These are phyloP conservation scores for Protodeltote pygarga DNA, from an alignment of 2,888 invertebrate species.

Conservation along the genomic window DNA sequence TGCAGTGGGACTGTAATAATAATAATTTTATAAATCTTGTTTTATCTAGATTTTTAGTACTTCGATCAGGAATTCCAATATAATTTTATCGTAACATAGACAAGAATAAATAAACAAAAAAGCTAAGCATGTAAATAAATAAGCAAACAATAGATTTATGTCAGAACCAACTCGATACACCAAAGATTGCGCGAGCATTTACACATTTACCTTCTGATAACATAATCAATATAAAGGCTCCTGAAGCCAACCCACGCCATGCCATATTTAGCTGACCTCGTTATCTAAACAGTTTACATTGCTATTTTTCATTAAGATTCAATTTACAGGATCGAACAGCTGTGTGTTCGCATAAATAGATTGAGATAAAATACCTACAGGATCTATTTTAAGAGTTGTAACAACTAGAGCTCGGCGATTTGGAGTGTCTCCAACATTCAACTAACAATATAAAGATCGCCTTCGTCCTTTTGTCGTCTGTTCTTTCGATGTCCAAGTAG, in stretches of 20 bases:
- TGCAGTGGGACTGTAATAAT: no score
- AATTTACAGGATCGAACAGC: conserved; percentile 61
- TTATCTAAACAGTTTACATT: conserved; percentile 11
- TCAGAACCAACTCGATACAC: background rate
- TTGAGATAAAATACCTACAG: conserved; percentile 73
- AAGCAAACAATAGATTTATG: no score
- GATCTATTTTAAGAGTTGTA: conserved; percentile 72
- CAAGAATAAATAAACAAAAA: background rate
- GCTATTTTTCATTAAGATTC: conserved; percentile 43
- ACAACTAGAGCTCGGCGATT: conserved; percentile 75
- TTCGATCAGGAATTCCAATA: conserved; percentile 1
- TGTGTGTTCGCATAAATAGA: conserved; percentile 68
- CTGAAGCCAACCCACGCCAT: background rate
- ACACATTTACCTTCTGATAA: no score
- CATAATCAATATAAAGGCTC: background rate
- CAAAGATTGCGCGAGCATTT: background rate
- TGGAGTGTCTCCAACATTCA: conserved; percentile 80
- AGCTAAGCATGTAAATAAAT: no score
- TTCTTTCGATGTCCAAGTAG: conserved; percentile 24
- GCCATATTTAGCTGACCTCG: conserved; percentile 10
- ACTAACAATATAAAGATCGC: conserved; percentile 57
- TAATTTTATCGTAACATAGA: conserved; percentile 11
- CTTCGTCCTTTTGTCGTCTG: conserved; percentile 61
- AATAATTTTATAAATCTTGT: no score
- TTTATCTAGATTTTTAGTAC: no score